Percentiles rank a stretch among this genome's conserved stretches.
phyloP scores from a whole-genome alignment of 2,113 vertebrate species.

The Bos indicus region DNA sequence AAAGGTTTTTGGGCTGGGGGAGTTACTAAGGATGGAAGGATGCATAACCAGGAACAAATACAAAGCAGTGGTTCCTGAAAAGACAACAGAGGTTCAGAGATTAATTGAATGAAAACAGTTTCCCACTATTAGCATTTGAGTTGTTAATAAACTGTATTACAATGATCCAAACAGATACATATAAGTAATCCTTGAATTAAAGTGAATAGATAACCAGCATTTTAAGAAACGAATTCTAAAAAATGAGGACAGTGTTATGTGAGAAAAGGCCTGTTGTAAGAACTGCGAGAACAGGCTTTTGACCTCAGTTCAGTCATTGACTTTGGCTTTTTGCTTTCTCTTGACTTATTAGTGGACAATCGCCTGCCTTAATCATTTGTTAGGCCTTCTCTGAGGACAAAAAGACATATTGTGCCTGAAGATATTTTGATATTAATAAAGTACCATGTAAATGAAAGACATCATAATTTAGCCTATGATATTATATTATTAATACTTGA shows the following conservation, averaged over 20 bases:
- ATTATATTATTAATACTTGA: neutral
- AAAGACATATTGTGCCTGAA: neutral
- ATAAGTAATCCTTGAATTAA: neutral
- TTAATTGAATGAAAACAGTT: constrained; percentile 48
- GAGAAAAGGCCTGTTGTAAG: fast-evolving
- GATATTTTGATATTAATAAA: neutral
- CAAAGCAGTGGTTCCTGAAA: constrained; percentile 96
- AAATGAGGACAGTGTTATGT: neutral
- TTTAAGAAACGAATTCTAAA: neutral
- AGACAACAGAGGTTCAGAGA: constrained; percentile 69
- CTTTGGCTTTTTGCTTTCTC: neutral
- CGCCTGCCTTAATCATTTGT: neutral
- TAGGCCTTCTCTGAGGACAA: neutral
- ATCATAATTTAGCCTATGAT: neutral
- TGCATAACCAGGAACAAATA: constrained; percentile 99
- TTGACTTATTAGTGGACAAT: neutral
- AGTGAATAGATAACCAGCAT: neutral
- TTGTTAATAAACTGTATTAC: neutral
- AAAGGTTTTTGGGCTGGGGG: constrained; percentile 96
- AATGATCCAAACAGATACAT: neutral
- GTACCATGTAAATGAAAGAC: neutral
- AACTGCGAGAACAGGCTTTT: neutral
- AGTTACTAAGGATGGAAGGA: constrained; percentile 98
- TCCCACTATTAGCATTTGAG: neutral
- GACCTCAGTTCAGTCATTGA: neutral